Evolutionary conservation across 2,797 vertebrate species (phyloP).

Genomic region (Anguilla obscura): DNA sequence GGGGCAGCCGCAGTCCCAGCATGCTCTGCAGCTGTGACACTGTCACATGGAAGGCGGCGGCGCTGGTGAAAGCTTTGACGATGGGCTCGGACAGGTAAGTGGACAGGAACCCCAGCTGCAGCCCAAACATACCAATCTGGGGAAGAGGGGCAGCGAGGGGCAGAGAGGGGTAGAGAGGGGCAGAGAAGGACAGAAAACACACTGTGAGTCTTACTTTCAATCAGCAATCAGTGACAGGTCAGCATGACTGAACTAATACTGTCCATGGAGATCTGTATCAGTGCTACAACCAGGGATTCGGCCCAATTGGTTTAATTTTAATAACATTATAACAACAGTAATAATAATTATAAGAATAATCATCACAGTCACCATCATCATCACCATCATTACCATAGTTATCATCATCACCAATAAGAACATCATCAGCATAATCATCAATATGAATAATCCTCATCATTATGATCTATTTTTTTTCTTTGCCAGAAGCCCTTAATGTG

Average conservation of each 20-base stretch:
- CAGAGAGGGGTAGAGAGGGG: not conserved
- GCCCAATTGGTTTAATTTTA: not conserved
- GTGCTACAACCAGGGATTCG: not conserved
- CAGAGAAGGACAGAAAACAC: not conserved
- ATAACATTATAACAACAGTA: not conserved
- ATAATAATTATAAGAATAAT: not conserved
- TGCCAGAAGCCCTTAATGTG: not conserved
- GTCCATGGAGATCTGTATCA: not conserved
- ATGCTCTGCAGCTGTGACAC: slow-evolving; percentile 89
- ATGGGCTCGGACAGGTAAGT: slow-evolving; percentile 91
- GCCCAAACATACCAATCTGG: slow-evolving; percentile 86
- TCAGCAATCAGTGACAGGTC: not conserved
- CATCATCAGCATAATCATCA: not conserved
- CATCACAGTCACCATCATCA: not conserved
- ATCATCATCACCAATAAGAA: no score
- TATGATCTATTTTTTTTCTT: not conserved
- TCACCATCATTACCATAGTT: not conserved
- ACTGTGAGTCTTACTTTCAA: not conserved
- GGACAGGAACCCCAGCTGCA: slow-evolving; percentile 88
- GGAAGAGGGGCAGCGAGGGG: not conserved
- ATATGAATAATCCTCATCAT: not conserved
- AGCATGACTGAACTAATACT: not conserved
- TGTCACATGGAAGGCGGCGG: slow-evolving; percentile 88
- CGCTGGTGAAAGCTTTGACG: slow-evolving; percentile 89
- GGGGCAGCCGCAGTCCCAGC: slow-evolving; percentile 83